Evolutionary conservation across 2,797 vertebrate species (phyloP).

Genomic region (Todus mexicanus): DNA sequence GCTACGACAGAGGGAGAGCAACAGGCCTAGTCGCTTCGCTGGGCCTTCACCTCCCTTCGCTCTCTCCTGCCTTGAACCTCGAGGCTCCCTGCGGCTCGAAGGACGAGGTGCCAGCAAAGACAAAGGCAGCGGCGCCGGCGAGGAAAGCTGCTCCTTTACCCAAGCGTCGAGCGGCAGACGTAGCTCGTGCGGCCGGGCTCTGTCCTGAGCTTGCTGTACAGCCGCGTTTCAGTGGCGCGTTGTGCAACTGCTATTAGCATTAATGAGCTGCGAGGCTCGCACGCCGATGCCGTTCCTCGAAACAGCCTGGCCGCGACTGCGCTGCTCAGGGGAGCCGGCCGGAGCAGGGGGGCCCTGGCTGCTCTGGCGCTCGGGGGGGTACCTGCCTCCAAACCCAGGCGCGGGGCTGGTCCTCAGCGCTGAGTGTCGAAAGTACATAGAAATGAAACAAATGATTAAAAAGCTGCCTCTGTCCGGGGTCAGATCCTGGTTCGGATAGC

Average conservation of each 20-base stretch:
- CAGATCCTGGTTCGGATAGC: not conserved
- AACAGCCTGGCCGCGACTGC: not conserved
- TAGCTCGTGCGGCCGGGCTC: not conserved
- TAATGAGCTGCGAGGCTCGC: conserved; percentile 14
- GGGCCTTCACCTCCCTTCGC: not conserved
- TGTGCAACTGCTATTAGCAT: conserved; percentile 57
- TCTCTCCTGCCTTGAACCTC: not conserved
- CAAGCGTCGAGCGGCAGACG: not conserved
- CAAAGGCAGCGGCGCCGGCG: not conserved
- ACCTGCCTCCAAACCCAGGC: not conserved
- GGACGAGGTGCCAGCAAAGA: accelerated
- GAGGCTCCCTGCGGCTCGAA: not conserved
- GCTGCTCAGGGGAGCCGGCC: not conserved
- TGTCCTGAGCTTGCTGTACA: not conserved
- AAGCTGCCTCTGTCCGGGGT: not conserved
- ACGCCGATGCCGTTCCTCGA: conserved; percentile 34
- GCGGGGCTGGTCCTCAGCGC: not conserved
- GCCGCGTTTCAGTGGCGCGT: not conserved
- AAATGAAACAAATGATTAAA: not conserved
- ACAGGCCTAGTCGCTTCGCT: accelerated
- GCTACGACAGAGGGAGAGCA: not conserved
- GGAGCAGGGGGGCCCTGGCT: not conserved
- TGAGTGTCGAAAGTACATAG: not conserved
- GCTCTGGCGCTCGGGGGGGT: not conserved
- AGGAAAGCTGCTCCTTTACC: not conserved